Evolutionary conservation across 2,113 vertebrate species (phyloP).

Genomic region (Urocitellus parryii): DNA sequence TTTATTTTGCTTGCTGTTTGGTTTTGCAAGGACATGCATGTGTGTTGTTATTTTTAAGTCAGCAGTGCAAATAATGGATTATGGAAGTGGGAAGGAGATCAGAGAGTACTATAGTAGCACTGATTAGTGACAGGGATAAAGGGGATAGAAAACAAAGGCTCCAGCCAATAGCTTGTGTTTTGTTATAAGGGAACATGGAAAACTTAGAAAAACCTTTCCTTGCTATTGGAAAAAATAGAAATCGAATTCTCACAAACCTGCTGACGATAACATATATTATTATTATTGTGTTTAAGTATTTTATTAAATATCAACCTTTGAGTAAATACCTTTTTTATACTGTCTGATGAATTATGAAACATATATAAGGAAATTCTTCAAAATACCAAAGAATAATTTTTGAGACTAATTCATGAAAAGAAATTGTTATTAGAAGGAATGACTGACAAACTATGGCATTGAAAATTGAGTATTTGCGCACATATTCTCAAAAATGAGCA

Average conservation of each 20-base stretch:
- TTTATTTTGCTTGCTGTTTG: not conserved
- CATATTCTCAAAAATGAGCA: not conserved
- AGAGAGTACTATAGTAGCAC: not conserved
- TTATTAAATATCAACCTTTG: slow-evolving; percentile 15
- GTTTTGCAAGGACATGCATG: not conserved
- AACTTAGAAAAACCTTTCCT: not conserved
- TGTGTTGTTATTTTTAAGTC: slow-evolving; percentile 30
- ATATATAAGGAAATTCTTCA: not conserved
- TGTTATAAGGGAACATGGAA: not conserved
- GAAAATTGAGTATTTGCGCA: not conserved
- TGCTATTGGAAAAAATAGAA: not conserved
- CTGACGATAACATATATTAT: not conserved
- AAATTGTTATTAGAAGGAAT: not conserved
- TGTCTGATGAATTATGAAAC: not conserved
- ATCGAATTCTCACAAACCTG: not conserved
- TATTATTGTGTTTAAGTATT: not conserved
- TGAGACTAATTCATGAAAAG: not conserved
- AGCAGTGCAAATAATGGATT: not conserved
- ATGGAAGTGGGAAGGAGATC: not conserved
- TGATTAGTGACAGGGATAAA: not conserved
- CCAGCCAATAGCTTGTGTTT: not conserved
- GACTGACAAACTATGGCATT: not conserved
- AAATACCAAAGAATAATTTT: not conserved
- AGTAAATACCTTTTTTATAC: not conserved
- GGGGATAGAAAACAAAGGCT: not conserved